A percentile compares a stretch with the other conserved stretches of the same genome.
These are phyloP conservation scores for Megaceryle maxima DNA, from an alignment of 2,113 vertebrate genomes.

Conservation along the genomic window DNA sequence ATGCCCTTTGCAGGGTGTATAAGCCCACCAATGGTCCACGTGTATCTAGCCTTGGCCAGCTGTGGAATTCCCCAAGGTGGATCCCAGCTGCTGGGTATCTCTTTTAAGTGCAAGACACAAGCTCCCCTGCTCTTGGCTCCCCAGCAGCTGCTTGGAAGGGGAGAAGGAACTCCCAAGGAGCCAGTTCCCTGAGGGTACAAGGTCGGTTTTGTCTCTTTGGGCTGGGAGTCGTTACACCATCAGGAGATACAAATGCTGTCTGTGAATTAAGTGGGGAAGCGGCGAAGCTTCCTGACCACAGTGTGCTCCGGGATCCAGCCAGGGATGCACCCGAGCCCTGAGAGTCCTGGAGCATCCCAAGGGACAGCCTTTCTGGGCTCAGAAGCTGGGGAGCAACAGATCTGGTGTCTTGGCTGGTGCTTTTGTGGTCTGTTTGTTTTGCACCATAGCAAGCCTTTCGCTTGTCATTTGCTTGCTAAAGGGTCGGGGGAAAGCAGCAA, in stretches of 20 bases:
- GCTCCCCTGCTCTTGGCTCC: neutral
- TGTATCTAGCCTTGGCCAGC: neutral
- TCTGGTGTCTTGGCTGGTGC: neutral
- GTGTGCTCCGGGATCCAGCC: neutral
- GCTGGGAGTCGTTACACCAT: fast-evolving
- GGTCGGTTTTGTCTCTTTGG: neutral
- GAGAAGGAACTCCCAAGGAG: neutral
- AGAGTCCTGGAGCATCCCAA: fast-evolving
- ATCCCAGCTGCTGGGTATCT: neutral
- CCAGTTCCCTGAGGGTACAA: neutral
- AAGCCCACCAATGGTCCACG: neutral
- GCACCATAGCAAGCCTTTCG: neutral
- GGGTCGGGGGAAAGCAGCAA: slow-evolving; percentile 19
- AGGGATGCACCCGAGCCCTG: fast-evolving
- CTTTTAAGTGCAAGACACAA: neutral
- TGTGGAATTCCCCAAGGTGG: neutral
- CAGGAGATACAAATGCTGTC: neutral
- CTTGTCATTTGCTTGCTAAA: slow-evolving; percentile 12
- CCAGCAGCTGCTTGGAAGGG: neutral
- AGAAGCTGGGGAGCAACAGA: neutral
- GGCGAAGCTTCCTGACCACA: neutral
- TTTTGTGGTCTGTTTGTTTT: neutral
- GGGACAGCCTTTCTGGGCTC: neutral
- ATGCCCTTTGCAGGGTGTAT: neutral
- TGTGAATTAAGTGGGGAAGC: neutral